Conservation (phyloP, 2,888 invertebrate species). For the Yponomeuta evonymella region DNA sequence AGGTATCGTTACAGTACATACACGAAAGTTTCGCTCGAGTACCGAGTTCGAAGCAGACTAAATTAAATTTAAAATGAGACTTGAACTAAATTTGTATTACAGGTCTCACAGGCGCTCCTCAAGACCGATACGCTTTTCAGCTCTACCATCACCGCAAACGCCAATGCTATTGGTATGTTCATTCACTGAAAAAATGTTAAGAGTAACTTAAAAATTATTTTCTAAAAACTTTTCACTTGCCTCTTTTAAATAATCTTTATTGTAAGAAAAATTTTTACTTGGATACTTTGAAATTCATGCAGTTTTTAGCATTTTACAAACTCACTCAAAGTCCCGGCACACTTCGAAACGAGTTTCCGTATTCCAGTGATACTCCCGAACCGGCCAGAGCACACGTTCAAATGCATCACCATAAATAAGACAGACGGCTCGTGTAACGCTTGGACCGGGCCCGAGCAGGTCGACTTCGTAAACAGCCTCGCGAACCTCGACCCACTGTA, state of each 20-base stretch:
- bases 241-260: too few species aligned
- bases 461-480: slow-evolving; percentile 86
- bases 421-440: slow-evolving; percentile 91
- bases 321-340: neutral
- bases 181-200: too few species aligned
- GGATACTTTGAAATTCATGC: too few species aligned
- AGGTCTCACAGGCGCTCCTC: slow-evolving; percentile 92
- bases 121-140: slow-evolving; percentile 92
- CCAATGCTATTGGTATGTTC: slow-evolving; percentile 77
- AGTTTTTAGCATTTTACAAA: too few species aligned
- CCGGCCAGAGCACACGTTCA: slow-evolving; percentile 86
- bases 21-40: too few species aligned
- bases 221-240: too few species aligned
- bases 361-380: slow-evolving; percentile 87
- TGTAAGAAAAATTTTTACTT: too few species aligned
- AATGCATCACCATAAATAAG: slow-evolving; percentile 92
- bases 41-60: too few species aligned
- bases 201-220: too few species aligned
- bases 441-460: slow-evolving; percentile 88
- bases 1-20: too few species aligned
- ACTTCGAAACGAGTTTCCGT: neutral
- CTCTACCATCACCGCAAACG: slow-evolving; percentile 92
- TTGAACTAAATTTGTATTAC: neutral
- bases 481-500: slow-evolving; percentile 93
- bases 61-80: too few species aligned